These are phyloP conservation scores for Acanthaster planci DNA, from an alignment of 35 echinoderm and acorn worm genomes.

Conservation along the genomic window DNA sequence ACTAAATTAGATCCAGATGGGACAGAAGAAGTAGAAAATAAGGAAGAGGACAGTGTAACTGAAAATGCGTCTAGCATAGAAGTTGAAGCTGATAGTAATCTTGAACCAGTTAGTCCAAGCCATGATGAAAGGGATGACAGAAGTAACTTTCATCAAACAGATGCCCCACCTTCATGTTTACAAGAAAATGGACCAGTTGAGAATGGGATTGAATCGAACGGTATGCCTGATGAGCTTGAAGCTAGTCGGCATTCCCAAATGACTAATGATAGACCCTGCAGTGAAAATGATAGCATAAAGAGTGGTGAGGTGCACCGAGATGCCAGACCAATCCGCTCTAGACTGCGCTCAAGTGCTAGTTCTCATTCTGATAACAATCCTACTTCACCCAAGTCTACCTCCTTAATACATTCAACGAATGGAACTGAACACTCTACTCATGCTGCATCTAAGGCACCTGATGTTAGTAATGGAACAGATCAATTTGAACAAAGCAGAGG, in stretches of 20 bases:
- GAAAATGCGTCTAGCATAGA: constrained; percentile 34
- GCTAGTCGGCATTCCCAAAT: constrained; percentile 33
- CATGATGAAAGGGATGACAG: neutral
- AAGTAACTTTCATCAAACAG: neutral
- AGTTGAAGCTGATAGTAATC: constrained; percentile 6
- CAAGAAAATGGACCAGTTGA: constrained; percentile 41
- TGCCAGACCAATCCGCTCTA: neutral
- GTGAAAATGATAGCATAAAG: constrained; percentile 80
- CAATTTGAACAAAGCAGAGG: neutral
- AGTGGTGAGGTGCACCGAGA: constrained; percentile 42
- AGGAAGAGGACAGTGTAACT: constrained; percentile 12
- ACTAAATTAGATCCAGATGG: neutral
- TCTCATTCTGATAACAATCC: constrained; percentile 15
- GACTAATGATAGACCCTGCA: constrained; percentile 24
- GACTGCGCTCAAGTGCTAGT: neutral
- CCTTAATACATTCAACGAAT: neutral
- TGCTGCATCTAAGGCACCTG: neutral
- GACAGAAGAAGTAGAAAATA: constrained; percentile 47
- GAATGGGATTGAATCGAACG: constrained; percentile 39
- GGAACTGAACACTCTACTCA: neutral
- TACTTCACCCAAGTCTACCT: constrained; percentile 1
- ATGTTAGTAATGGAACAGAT: neutral
- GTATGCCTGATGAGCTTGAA: constrained; percentile 5
- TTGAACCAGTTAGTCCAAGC: neutral
- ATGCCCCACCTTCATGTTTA: neutral